Percentiles rank a stretch among this genome's conserved stretches.
phyloP scores from a whole-genome alignment of 92 coral and sea anemone species.

The Epizoanthus ramosus region DNA sequence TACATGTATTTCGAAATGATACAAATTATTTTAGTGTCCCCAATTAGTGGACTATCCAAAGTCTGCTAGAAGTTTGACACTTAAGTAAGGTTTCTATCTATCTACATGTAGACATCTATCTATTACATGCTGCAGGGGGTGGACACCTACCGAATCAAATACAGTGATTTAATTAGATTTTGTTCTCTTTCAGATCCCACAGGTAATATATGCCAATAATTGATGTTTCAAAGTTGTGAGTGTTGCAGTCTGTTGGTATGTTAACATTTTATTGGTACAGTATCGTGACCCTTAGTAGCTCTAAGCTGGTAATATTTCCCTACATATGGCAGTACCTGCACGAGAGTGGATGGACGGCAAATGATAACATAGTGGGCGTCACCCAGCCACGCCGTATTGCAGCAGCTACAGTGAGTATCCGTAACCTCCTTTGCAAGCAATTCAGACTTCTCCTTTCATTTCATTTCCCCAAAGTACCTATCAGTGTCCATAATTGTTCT shows the following conservation, averaged over 20 bases:
- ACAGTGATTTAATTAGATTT: neutral
- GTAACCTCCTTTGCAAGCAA: too few species aligned
- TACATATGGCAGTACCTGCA: constrained; percentile 67
- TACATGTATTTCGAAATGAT: too few species aligned
- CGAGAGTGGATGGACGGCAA: constrained; percentile 95
- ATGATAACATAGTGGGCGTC: constrained; percentile 77
- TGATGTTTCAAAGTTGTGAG: too few species aligned
- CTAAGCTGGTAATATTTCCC: neutral
- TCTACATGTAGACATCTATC: too few species aligned
- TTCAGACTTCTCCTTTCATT: too few species aligned
- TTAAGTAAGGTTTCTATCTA: too few species aligned
- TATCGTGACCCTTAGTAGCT: neutral
- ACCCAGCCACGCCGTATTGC: constrained; percentile 99
- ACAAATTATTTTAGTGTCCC: too few species aligned
- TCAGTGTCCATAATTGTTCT: too few species aligned
- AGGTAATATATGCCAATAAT: constrained; percentile 61
- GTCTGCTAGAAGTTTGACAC: too few species aligned
- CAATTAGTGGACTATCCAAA: too few species aligned
- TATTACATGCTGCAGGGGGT: too few species aligned
- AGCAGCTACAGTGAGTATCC: constrained; percentile 78
- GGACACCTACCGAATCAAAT: neutral
- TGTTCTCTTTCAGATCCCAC: constrained; percentile 73
- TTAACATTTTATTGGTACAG: neutral
- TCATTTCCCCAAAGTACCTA: too few species aligned
- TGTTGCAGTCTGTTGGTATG: neutral